phyloP scores from a whole-genome alignment of 2,888 invertebrate species.

The Lasioglossum lativentre region DNA sequence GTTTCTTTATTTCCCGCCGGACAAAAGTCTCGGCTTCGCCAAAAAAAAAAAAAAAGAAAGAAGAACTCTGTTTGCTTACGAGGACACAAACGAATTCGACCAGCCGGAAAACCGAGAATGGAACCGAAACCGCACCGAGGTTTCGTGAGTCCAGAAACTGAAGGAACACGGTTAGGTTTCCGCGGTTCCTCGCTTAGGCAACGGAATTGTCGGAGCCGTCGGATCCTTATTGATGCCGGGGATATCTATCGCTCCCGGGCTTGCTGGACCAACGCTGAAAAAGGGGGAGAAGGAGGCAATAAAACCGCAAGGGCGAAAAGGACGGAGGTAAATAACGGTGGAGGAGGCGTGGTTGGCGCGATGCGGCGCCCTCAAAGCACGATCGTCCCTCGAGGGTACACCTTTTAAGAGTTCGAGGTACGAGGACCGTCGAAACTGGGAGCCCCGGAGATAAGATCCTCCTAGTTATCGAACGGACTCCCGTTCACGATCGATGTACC shows the following conservation, averaged over 20 bases:
- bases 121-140: not conserved
- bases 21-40: not conserved
- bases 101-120: not conserved
- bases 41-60: not conserved
- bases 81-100: not conserved
- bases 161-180: slow-evolving; percentile 10
- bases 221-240: slow-evolving; percentile 75
- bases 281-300: slow-evolving; percentile 70
- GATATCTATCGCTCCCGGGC: slow-evolving; percentile 79
- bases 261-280: slow-evolving; percentile 72
- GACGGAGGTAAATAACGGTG: slow-evolving; percentile 80
- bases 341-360: slow-evolving; percentile 81
- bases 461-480: slow-evolving; percentile 82
- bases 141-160: not conserved
- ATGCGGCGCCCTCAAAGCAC: slow-evolving; percentile 81
- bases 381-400: slow-evolving; percentile 74
- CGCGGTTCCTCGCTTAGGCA: slow-evolving; percentile 34
- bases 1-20: slow-evolving; percentile 49
- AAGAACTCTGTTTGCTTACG: not conserved
- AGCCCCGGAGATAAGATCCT: slow-evolving; percentile 83
- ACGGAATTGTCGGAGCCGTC: slow-evolving; percentile 59
- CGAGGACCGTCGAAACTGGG: slow-evolving; percentile 79
- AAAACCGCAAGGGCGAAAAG: slow-evolving; percentile 75
- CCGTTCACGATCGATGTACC: slow-evolving; percentile 74
- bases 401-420: slow-evolving; percentile 73